These are phyloP conservation scores for Drosophila pallidifrons DNA, from an alignment of 1,140 invertebrate species.

Conservation along the genomic window DNA sequence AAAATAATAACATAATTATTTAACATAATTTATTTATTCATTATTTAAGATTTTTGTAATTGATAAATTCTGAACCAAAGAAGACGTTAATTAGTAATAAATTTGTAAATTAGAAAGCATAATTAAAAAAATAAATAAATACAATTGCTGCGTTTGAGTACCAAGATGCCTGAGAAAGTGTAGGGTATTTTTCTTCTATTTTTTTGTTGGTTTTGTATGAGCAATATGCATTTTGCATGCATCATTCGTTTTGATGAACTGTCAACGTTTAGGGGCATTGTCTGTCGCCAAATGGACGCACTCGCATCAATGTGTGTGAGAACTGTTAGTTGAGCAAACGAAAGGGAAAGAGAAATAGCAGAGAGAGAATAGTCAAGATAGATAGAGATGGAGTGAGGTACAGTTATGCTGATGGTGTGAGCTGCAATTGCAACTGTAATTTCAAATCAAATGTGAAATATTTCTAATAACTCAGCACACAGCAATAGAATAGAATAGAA, in stretches of 20 bases:
- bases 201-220: constrained; percentile 23
- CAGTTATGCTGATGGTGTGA: constrained; percentile 60
- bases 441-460: constrained; percentile 56
- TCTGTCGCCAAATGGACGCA: constrained; percentile 23
- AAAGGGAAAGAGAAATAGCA: not conserved
- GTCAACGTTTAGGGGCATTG: constrained; percentile 75
- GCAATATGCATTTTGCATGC: constrained; percentile 72
- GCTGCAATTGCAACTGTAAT: constrained; percentile 47
- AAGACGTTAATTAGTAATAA: too few species aligned
- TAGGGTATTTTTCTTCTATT: constrained; percentile 28
- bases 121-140: too few species aligned
- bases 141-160: not conserved
- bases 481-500: not conserved
- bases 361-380: not conserved
- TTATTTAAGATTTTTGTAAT: too few species aligned
- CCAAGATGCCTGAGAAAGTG: constrained; percentile 1
- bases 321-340: constrained; percentile 23
- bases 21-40: too few species aligned
- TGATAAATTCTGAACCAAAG: too few species aligned
- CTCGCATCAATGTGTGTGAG: constrained; percentile 37
- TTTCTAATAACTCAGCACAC: constrained; percentile 66
- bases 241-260: constrained; percentile 82
- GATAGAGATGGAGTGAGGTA: constrained; percentile 40
- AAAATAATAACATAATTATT: too few species aligned
- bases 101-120: too few species aligned